phyloP scores from a whole-genome alignment of 2,888 invertebrate genomes.

The Andrena flavipes region DNA sequence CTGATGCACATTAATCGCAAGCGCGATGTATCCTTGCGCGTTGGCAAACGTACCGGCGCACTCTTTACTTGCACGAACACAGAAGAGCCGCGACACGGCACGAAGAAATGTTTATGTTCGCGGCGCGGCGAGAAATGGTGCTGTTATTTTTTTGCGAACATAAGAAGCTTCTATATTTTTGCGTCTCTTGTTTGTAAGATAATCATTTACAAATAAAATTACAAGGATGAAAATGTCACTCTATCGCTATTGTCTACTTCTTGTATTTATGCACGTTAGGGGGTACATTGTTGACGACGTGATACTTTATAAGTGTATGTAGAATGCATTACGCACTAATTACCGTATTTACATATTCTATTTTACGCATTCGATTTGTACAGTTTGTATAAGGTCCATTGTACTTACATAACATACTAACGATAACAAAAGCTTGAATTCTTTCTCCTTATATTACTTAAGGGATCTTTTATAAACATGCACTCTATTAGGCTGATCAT shows the following conservation, averaged over 20 bases:
- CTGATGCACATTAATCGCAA: slow-evolving; percentile 72
- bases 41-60: slow-evolving; percentile 51
- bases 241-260: slow-evolving; percentile 9
- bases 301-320: not conserved
- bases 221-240: slow-evolving; percentile 53
- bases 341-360: slow-evolving; percentile 49
- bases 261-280: not conserved
- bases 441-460: not conserved
- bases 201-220: slow-evolving; percentile 81
- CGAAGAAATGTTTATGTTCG: slow-evolving; percentile 47
- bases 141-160: slow-evolving; percentile 81
- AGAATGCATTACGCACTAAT: slow-evolving; percentile 9
- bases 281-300: slow-evolving; percentile 1
- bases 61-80: slow-evolving; percentile 61
- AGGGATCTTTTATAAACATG: not conserved
- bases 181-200: slow-evolving; percentile 83
- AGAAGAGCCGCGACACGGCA: slow-evolving; percentile 51
- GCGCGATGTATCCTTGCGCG: slow-evolving; percentile 46
- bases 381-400: slow-evolving; percentile 38
- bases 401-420: slow-evolving; percentile 7
- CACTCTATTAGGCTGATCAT: slow-evolving; percentile 12
- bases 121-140: slow-evolving; percentile 78
- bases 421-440: slow-evolving; percentile 18
- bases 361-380: slow-evolving; percentile 54
- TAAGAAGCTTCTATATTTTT: slow-evolving; percentile 83